Conservation (phyloP, 2,888 invertebrate species). For the Pomacea canaliculata region DNA sequence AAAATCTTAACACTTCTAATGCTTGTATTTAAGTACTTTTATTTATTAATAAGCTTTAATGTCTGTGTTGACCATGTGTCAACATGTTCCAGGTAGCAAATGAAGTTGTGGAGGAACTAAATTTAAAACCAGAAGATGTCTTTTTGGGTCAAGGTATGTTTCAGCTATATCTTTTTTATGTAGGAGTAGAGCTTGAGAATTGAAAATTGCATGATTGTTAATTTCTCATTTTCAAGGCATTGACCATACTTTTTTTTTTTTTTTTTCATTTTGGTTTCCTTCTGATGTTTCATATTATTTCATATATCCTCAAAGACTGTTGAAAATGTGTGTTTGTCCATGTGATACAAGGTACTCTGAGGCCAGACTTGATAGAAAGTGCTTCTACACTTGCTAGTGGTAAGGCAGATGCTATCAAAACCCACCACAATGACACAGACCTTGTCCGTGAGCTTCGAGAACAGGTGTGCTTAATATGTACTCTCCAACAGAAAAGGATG, state of each 20-base stretch:
- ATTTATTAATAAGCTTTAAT: background rate
- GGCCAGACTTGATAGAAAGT: constrained; percentile 98
- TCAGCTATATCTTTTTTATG: background rate
- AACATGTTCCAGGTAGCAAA: constrained; percentile 79
- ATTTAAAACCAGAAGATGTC: constrained; percentile 92
- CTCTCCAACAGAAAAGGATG: too few relatives aligned
- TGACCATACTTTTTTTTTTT: too few relatives aligned
- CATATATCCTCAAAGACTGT: too few relatives aligned
- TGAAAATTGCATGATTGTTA: too few relatives aligned
- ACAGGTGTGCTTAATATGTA: constrained; percentile 52
- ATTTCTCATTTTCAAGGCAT: too few relatives aligned
- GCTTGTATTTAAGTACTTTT: too few relatives aligned
- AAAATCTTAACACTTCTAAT: too few relatives aligned
- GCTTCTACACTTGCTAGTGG: constrained; percentile 85
- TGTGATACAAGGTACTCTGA: constrained; percentile 78
- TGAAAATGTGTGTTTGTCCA: too few relatives aligned
- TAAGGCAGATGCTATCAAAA: constrained; percentile 97
- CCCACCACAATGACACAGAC: constrained; percentile 99
- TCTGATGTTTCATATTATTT: too few relatives aligned
- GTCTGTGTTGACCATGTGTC: background rate
- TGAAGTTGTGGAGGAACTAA: constrained; percentile 88
- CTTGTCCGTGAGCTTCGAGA: constrained; percentile 83
- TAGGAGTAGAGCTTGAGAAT: background rate
- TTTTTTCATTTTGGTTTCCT: too few relatives aligned
- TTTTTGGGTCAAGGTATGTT: constrained; percentile 84